phyloP scores from a whole-genome alignment of 2,797 vertebrate genomes.

The Malurus leucopterus region DNA sequence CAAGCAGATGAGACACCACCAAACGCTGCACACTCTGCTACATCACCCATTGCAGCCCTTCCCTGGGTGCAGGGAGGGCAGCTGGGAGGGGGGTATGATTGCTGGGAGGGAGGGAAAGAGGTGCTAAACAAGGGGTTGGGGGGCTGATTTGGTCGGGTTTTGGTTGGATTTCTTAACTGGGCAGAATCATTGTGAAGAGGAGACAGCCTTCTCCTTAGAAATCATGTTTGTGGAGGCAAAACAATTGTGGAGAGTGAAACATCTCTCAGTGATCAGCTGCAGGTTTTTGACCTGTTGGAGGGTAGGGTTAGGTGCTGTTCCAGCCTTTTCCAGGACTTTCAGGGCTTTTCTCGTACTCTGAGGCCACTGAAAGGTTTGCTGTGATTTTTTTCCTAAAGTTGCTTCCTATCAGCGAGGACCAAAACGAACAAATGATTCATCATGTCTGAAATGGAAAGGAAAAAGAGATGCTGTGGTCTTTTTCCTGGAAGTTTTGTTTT shows the following conservation, averaged over 20 bases:
- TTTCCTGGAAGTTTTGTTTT: slow-evolving; percentile 41
- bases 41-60: slow-evolving; percentile 54
- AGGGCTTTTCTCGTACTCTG: neutral
- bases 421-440: slow-evolving; percentile 10
- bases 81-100: neutral
- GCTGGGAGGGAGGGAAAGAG: neutral
- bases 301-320: neutral
- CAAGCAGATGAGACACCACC: slow-evolving; percentile 66
- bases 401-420: slow-evolving; percentile 3
- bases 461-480: neutral
- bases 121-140: slow-evolving; percentile 5
- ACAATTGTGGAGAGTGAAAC: neutral
- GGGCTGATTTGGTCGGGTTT: slow-evolving; percentile 1
- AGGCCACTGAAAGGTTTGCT: neutral
- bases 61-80: slow-evolving; percentile 43
- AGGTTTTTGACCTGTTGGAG: neutral
- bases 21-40: slow-evolving; percentile 56
- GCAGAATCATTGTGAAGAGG: slow-evolving; percentile 24
- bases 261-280: neutral
- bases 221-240: slow-evolving; percentile 10
- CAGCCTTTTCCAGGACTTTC: neutral
- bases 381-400: neutral
- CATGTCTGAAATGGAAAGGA: neutral
- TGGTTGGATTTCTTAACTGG: slow-evolving; percentile 26
- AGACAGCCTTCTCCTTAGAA: neutral